Conservation (phyloP, 2,113 vertebrate genomes). For the Cynoglossus semilaevis region DNA sequence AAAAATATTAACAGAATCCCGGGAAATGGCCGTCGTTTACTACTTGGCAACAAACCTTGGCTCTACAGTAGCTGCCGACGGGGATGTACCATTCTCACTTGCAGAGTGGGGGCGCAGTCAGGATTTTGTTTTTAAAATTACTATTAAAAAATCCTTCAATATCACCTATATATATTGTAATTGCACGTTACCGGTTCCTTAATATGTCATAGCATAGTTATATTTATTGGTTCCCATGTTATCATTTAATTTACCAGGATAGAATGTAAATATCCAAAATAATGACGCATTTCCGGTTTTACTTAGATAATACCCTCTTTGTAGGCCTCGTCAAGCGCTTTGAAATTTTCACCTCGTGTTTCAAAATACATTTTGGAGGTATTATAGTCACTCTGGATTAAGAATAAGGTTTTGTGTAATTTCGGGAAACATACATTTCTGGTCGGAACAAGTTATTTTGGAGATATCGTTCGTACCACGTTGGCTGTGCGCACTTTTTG, state of each 20-base stretch:
- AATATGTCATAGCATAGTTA: too few relatives aligned
- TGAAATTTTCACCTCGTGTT: constrained; percentile 40
- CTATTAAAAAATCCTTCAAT: too few relatives aligned
- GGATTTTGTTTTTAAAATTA: too few relatives aligned
- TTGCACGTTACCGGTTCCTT: too few relatives aligned
- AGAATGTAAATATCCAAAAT: constrained; percentile 17
- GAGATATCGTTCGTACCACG: not conserved
- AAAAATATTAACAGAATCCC: too few relatives aligned
- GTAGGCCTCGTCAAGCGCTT: constrained; percentile 25
- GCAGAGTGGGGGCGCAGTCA: too few relatives aligned
- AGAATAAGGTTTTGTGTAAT: not conserved
- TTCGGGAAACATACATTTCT: not conserved
- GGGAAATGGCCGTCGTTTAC: too few relatives aligned
- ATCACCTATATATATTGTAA: too few relatives aligned
- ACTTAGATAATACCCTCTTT: constrained; percentile 62
- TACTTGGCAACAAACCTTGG: too few relatives aligned
- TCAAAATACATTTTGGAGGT: constrained; percentile 9
- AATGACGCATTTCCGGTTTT: constrained; percentile 68
- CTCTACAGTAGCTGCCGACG: too few relatives aligned
- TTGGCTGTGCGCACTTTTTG: constrained; percentile 16
- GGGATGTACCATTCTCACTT: too few relatives aligned
- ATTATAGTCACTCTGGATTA: not conserved
- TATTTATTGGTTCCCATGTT: too few relatives aligned
- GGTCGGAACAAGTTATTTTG: not conserved
- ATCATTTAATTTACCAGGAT: not conserved